A percentile compares a stretch with the other conserved stretches of the same genome.
Conservation (phyloP, 2,888 invertebrate genomes). For the Morpho achilles region DNA sequence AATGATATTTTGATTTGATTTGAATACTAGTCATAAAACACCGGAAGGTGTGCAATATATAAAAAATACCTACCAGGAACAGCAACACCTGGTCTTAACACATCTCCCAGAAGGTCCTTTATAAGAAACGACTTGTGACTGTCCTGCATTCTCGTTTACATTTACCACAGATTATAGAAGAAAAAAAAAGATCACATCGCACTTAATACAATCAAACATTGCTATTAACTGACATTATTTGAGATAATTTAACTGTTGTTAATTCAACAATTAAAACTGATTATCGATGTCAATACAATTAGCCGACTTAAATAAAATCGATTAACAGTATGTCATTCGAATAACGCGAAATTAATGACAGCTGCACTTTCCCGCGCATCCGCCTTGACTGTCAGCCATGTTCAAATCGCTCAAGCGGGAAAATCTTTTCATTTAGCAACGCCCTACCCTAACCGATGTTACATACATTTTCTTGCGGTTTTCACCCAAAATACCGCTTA, state of each 20-base stretch:
- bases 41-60: not conserved
- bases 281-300: too few relatives aligned
- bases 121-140: conserved; percentile 90
- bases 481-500: conserved; percentile 77
- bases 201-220: too few relatives aligned
- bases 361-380: conserved; percentile 66
- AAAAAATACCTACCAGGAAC: conserved; percentile 20
- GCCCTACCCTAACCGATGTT: conserved; percentile 70
- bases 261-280: too few relatives aligned
- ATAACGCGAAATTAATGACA: conserved; percentile 33
- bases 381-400: conserved; percentile 65
- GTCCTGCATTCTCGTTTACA: conserved; percentile 75
- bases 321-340: conserved; percentile 27
- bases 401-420: conserved; percentile 67
- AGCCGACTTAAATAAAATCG: conserved; percentile 7
- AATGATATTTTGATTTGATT: too few relatives aligned
- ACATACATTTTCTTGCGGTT: conserved; percentile 77
- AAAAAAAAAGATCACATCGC: too few relatives aligned
- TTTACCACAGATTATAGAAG: conserved; percentile 19
- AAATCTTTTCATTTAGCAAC: conserved; percentile 74
- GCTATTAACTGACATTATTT: too few relatives aligned
- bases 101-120: conserved; percentile 89
- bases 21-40: too few relatives aligned
- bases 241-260: too few relatives aligned
- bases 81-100: conserved; percentile 63